Evolutionary conservation across 2,888 invertebrate species (phyloP).

Genomic region (Mesopsocus fuscifrons): DNA sequence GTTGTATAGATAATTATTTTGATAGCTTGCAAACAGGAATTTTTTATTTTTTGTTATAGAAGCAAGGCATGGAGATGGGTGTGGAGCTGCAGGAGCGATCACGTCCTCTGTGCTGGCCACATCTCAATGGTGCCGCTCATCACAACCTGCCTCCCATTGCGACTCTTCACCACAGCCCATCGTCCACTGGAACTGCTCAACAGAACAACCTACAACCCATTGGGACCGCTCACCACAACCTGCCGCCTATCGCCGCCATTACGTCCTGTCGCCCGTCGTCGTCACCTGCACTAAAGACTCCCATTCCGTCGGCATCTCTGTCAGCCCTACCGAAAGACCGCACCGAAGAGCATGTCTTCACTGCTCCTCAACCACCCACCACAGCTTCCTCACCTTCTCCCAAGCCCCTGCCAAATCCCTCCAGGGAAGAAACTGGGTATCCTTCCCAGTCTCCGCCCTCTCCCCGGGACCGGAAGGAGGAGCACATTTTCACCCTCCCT

Average conservation of each 20-base stretch:
- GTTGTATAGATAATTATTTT: no score
- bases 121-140: constrained; percentile 21
- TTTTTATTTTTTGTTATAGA: no score
- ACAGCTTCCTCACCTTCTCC: not conserved
- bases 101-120: no score
- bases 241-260: constrained; percentile 32
- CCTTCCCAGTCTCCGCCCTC: no score
- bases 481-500: constrained; percentile 1
- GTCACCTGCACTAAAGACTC: constrained; percentile 20
- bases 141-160: constrained; percentile 34
- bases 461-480: not conserved
- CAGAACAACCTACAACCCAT: constrained; percentile 18
- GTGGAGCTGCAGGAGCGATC: no score
- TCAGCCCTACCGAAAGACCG: not conserved
- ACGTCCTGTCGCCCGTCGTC: constrained; percentile 26
- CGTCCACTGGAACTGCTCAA: no score
- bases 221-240: constrained; percentile 27
- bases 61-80: no score
- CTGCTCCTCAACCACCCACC: not conserved
- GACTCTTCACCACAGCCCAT: constrained; percentile 28
- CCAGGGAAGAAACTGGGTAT: no score
- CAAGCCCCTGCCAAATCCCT: no score
- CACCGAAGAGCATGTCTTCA: not conserved
- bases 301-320: constrained; percentile 9
- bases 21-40: no score